These are phyloP conservation scores for Trichogramma pretiosum DNA, from an alignment of 1,140 invertebrate species.

Conservation along the genomic window DNA sequence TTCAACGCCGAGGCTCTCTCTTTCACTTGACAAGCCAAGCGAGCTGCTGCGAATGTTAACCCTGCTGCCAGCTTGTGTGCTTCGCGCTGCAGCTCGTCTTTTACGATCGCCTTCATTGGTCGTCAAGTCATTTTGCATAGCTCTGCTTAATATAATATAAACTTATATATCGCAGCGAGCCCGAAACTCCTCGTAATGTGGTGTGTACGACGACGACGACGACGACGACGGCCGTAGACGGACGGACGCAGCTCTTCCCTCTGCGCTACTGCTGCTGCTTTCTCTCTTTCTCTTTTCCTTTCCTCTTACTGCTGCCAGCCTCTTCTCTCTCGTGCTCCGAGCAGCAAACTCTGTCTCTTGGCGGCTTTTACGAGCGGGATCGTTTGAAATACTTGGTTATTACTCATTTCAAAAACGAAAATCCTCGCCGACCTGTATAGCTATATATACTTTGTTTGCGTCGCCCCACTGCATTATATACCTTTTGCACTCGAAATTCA, in stretches of 20 bases:
- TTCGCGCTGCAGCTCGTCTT: no score
- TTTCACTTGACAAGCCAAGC: slow-evolving; percentile 43
- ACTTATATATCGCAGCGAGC: slow-evolving; percentile 45
- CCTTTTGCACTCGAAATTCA: no score
- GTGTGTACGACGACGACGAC: no score
- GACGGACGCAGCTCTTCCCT: slow-evolving; percentile 28
- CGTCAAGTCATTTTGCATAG: slow-evolving; percentile 31
- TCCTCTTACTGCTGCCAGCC: slow-evolving; percentile 3
- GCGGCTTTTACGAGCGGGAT: slow-evolving; percentile 43
- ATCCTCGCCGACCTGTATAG: no score
- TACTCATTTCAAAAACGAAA: no score
- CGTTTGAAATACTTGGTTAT: slow-evolving; percentile 41
- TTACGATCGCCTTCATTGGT: slow-evolving; percentile 42
- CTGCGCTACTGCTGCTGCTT: slow-evolving; percentile 1
- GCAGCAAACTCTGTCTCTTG: slow-evolving; percentile 17
- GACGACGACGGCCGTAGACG: no score
- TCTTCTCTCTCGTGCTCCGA: not conserved
- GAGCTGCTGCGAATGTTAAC: slow-evolving; percentile 46
- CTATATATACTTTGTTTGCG: no score
- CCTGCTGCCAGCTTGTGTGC: no score
- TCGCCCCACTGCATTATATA: no score
- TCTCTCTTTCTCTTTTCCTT: slow-evolving; percentile 11
- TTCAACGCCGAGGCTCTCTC: slow-evolving; percentile 39
- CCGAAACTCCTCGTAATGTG: no score
- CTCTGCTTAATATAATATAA: slow-evolving; percentile 44